Percentiles rank a stretch among this genome's conserved stretches.
Evolutionary conservation across 2,888 invertebrate species (phyloP).

Genomic region (Callyntrura sp.): DNA sequence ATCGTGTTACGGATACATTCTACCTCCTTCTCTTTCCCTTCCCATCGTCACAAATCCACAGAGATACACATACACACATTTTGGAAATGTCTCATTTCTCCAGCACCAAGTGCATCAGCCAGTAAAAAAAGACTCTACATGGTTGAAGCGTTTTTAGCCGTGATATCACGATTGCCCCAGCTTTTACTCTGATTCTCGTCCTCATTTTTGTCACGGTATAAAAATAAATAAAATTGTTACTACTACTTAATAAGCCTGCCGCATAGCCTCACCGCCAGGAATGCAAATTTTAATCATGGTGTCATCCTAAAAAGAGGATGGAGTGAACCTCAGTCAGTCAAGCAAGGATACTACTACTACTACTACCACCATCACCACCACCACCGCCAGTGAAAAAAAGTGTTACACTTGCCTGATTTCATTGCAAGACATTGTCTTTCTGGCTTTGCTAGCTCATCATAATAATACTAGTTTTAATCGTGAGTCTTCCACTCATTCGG

Average conservation of each 20-base stretch:
- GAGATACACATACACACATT: background rate
- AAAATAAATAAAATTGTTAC: too few species aligned
- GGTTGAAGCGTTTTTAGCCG: too few species aligned
- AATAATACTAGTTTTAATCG: conserved; percentile 1
- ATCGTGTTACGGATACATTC: background rate
- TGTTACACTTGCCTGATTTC: conserved; percentile 72
- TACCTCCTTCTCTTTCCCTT: background rate
- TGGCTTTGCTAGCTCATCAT: background rate
- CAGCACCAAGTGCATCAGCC: background rate
- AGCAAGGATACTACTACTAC: background rate
- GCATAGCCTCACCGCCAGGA: background rate
- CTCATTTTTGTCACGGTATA: too few species aligned
- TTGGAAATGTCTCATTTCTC: conserved; percentile 1
- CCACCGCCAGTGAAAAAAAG: conserved; percentile 27
- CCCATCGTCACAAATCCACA: too few species aligned
- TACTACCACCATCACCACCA: background rate
- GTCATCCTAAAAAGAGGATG: background rate
- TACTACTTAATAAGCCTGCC: too few species aligned
- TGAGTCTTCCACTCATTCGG: conserved; percentile 42
- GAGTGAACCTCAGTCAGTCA: too few species aligned
- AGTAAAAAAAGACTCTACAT: background rate
- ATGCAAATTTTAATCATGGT: conserved; percentile 10
- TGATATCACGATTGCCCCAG: too few species aligned
- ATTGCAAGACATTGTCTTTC: conserved; percentile 35
- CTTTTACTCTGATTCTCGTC: too few species aligned